These are phyloP conservation scores for Patagioenas fasciata DNA, from an alignment of 2,113 vertebrate genomes.

Conservation along the genomic window DNA sequence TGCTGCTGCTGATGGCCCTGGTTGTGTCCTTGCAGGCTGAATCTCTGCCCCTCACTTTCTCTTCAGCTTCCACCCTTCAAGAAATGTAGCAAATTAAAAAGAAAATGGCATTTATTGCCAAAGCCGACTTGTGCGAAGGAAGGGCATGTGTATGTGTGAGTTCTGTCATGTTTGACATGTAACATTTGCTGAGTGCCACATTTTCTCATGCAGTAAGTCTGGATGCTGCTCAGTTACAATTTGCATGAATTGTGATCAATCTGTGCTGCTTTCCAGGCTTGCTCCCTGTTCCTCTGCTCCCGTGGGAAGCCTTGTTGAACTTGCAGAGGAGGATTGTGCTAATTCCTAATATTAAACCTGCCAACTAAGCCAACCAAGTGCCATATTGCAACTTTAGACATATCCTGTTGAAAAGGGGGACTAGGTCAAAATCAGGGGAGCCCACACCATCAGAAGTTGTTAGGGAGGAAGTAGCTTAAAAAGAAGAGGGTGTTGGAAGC, in stretches of 20 bases:
- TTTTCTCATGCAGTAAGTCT: not conserved
- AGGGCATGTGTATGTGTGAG: not conserved
- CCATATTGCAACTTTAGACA: conserved; percentile 66
- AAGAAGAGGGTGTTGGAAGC: not conserved
- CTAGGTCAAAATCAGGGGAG: conserved; percentile 38
- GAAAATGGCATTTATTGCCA: not conserved
- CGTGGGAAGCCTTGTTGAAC: not conserved
- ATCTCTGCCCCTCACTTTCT: not conserved
- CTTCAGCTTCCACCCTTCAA: not conserved
- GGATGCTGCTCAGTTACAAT: not conserved
- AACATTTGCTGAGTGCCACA: not conserved
- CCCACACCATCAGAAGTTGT: not conserved
- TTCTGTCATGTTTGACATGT: not conserved
- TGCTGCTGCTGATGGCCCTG: not conserved
- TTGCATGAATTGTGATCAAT: not conserved
- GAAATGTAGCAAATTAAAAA: not conserved
- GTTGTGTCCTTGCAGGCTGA: not conserved
- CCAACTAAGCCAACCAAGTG: conserved; percentile 49
- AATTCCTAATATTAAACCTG: conserved; percentile 31
- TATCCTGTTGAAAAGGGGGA: conserved; percentile 13
- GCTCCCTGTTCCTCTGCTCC: not conserved
- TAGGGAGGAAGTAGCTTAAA: not conserved
- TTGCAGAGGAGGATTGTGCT: not conserved
- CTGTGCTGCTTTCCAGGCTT: not conserved
- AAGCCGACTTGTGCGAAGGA: not conserved